Percentiles rank a stretch among this genome's conserved stretches.
phyloP scores from a whole-genome alignment of 2,888 invertebrate genomes.

The Empis livida region DNA sequence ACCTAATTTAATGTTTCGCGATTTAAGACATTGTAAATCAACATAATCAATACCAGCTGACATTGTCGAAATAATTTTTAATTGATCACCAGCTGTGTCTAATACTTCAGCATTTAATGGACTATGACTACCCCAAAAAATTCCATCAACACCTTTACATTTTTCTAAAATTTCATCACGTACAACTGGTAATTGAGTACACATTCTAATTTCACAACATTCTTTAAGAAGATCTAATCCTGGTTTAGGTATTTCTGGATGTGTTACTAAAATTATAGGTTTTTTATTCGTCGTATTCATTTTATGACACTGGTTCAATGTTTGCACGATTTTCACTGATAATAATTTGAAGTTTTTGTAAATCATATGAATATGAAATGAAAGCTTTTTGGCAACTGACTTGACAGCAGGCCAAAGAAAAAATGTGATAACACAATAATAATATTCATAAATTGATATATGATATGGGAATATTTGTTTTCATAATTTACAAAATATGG shows the following conservation, averaged over 20 bases:
- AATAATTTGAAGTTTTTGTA: too few relatives aligned
- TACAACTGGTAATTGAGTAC: slow-evolving; percentile 22
- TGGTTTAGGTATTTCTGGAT: slow-evolving; percentile 50
- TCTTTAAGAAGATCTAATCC: slow-evolving; percentile 48
- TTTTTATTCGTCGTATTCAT: not conserved
- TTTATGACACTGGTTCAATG: not conserved
- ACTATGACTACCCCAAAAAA: slow-evolving; percentile 28
- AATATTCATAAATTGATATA: too few relatives aligned
- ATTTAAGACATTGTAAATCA: slow-evolving; percentile 56
- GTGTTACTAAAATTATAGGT: slow-evolving; percentile 48
- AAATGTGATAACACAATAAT: too few relatives aligned
- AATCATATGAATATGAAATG: too few relatives aligned
- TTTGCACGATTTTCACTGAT: too few relatives aligned
- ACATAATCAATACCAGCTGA: slow-evolving; percentile 81
- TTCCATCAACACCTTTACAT: slow-evolving; percentile 27
- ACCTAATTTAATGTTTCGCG: slow-evolving; percentile 60
- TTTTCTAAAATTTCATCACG: slow-evolving; percentile 28
- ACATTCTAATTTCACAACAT: slow-evolving; percentile 23
- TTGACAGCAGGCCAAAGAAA: too few relatives aligned
- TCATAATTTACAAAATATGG: too few relatives aligned
- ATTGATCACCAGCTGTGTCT: slow-evolving; percentile 40
- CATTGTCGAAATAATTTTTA: slow-evolving; percentile 69
- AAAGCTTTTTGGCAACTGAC: too few relatives aligned
- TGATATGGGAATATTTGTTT: too few relatives aligned
- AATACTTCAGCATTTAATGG: slow-evolving; percentile 26